Conservation (phyloP, 2,888 invertebrate genomes). For the Dendrolimus pini region DNA sequence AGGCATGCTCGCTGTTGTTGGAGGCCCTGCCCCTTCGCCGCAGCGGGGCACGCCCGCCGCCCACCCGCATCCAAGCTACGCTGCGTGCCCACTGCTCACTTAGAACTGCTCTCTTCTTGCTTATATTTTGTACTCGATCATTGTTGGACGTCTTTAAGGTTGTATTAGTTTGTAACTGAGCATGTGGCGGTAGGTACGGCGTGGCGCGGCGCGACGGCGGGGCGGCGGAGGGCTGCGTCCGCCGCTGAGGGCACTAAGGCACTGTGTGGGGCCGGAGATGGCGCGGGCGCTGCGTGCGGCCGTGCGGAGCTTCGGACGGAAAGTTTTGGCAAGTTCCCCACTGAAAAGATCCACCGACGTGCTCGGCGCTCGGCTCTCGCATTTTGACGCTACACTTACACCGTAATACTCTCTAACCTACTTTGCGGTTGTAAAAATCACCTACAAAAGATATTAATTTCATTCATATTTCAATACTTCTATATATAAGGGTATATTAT, state of each 20-base stretch:
- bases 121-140: background rate
- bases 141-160: too few relatives aligned
- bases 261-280: conserved; percentile 43
- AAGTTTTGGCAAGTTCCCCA: conserved; percentile 67
- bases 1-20: conserved; percentile 54
- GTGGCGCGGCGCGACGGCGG: conserved; percentile 4
- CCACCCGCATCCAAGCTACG: conserved; percentile 6
- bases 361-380: conserved; percentile 59
- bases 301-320: conserved; percentile 70
- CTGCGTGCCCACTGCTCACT: background rate
- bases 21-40: conserved; percentile 42
- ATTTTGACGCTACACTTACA: conserved; percentile 64
- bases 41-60: conserved; percentile 30
- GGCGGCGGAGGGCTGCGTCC: conserved; percentile 26
- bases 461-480: conserved; percentile 71
- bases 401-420: conserved; percentile 66
- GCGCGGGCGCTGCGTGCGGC: conserved; percentile 24
- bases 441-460: conserved; percentile 78
- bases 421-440: conserved; percentile 76
- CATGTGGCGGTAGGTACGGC: background rate
- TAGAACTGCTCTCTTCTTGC: background rate
- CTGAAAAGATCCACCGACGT: conserved; percentile 52
- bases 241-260: conserved; percentile 53
- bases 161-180: too few relatives aligned
- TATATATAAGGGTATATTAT: conserved; percentile 71